Conservation (phyloP, 2,888 invertebrate genomes). For the Drosophila picticornis region DNA sequence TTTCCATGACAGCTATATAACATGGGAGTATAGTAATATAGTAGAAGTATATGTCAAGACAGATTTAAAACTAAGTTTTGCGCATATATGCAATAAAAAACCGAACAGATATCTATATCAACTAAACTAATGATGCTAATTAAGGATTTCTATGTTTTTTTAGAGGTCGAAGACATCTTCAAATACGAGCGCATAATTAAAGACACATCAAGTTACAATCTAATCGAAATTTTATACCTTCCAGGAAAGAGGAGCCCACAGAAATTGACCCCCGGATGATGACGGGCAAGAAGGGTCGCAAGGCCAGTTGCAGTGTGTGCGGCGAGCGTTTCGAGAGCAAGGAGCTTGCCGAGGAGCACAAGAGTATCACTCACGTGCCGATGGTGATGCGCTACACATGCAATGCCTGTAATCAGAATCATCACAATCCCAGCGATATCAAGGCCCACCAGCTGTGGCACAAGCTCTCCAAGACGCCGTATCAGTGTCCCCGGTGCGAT, state of each 20-base stretch:
- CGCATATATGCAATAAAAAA: not conserved
- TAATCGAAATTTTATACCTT: not conserved
- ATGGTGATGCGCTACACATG: conserved; percentile 84
- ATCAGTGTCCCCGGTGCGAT: conserved; percentile 85
- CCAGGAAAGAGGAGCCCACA: conserved; percentile 77
- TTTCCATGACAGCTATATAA: not conserved
- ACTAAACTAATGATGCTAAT: not conserved
- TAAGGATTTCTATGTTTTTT: not conserved
- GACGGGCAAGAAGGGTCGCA: conserved; percentile 46
- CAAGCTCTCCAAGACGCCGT: conserved; percentile 83
- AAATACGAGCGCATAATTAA: not conserved
- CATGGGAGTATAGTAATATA: too few species aligned
- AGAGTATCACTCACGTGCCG: conserved; percentile 75
- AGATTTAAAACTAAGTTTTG: not conserved
- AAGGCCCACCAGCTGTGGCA: conserved; percentile 86
- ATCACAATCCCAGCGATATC: conserved; percentile 83
- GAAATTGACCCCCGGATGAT: conserved; percentile 37
- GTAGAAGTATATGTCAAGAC: not conserved
- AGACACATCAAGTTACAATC: not conserved
- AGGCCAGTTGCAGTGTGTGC: conserved; percentile 76
- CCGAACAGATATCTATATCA: not conserved
- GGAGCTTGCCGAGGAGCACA: conserved; percentile 76
- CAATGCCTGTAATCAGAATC: conserved; percentile 86
- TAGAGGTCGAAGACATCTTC: not conserved
- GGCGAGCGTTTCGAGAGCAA: conserved; percentile 75